These are phyloP conservation scores for Agrochola circellaris DNA, from an alignment of 2,888 invertebrate species.

Conservation along the genomic window DNA sequence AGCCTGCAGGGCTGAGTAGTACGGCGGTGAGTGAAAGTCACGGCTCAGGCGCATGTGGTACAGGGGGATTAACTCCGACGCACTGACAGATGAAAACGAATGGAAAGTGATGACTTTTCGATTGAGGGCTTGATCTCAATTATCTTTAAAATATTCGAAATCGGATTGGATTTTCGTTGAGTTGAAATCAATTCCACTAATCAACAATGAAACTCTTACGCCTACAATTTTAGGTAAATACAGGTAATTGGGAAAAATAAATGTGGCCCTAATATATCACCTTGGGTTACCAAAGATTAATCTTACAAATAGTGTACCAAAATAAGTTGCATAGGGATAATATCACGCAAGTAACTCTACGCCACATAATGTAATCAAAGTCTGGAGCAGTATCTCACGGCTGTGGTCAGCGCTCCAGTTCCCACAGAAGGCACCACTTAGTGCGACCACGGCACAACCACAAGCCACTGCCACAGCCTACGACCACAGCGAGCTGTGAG, in stretches of 20 bases:
- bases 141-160: neutral
- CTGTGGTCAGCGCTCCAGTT: constrained; percentile 40
- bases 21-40: constrained; percentile 47
- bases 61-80: constrained; percentile 27
- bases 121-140: constrained; percentile 24
- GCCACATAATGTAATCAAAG: neutral
- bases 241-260: neutral
- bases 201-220: neutral
- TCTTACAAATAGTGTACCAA: neutral
- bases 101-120: constrained; percentile 34
- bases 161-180: neutral
- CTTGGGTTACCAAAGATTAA: too few species aligned
- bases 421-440: constrained; percentile 33
- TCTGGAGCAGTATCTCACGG: constrained; percentile 23
- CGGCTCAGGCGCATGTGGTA: constrained; percentile 22
- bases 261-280: neutral
- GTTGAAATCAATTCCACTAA: constrained; percentile 17
- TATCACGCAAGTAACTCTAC: neutral
- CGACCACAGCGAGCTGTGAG: constrained; percentile 7
- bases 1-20: constrained; percentile 34
- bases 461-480: constrained; percentile 12
- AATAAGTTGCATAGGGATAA: neutral
- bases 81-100: constrained; percentile 18
- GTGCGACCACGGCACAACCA: constrained; percentile 20
- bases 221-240: neutral